These are phyloP conservation scores for Propithecus deckenii DNA, from an alignment of 2,797 vertebrate genomes.

Conservation along the genomic window DNA sequence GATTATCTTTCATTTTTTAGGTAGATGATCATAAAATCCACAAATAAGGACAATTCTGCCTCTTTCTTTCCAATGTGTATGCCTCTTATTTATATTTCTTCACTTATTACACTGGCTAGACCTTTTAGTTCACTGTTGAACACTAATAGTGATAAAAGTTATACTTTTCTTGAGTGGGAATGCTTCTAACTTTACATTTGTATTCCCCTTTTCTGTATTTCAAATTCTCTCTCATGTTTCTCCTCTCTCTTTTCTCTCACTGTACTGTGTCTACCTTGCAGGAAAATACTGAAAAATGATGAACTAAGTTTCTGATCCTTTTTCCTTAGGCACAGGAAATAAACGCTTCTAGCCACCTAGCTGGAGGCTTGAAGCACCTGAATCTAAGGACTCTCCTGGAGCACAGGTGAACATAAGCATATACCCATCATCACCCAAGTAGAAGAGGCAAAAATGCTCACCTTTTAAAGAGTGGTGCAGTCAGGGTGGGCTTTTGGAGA, in stretches of 20 bases:
- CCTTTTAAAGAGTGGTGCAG: background rate
- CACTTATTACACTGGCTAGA: background rate
- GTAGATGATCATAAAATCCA: background rate
- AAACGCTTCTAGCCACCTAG: background rate
- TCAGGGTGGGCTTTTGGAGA: background rate
- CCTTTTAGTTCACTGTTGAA: background rate
- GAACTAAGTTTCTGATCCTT: background rate
- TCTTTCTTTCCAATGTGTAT: background rate
- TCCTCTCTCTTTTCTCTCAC: background rate
- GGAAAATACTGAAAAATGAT: background rate
- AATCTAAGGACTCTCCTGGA: background rate
- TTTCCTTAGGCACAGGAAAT: background rate
- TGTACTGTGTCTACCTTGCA: background rate
- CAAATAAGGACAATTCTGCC: background rate
- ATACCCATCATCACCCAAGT: background rate
- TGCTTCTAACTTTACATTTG: background rate
- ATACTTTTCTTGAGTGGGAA: background rate
- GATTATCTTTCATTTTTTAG: background rate
- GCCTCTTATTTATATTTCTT: background rate
- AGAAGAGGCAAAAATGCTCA: background rate
- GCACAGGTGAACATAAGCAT: background rate
- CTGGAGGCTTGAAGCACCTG: background rate
- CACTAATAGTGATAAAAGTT: background rate
- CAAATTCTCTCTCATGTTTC: background rate
- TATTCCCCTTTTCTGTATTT: background rate